Conservation (phyloP, 2,797 vertebrate genomes). For the Enteromius mattozi region DNA sequence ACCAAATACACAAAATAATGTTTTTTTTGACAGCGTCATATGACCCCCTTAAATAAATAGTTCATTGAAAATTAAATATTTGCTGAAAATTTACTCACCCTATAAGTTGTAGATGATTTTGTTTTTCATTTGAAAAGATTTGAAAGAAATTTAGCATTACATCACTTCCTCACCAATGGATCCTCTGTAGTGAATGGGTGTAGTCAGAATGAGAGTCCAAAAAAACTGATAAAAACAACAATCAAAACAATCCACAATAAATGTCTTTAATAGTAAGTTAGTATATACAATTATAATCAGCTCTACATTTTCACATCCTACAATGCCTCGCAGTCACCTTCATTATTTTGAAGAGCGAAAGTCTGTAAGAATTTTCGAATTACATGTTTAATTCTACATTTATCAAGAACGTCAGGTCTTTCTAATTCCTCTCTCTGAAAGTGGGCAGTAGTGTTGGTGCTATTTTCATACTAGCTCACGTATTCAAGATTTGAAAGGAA, state of each 20-base stretch:
- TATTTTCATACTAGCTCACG: neutral
- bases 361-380: neutral
- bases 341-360: neutral
- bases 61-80: no score
- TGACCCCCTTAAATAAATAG: no score
- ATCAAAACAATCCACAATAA: neutral
- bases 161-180: neutral
- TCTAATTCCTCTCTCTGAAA: neutral
- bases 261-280: neutral
- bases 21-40: no score
- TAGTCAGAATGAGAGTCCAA: neutral
- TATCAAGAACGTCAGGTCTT: neutral
- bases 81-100: no score
- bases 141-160: no score
- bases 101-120: no score
- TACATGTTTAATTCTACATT: neutral
- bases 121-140: neutral
- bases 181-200: neutral
- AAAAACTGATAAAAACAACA: neutral
- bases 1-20: no score
- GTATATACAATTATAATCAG: neutral
- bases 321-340: neutral
- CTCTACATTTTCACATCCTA: neutral
- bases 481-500: slow-evolving; percentile 1
- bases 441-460: neutral